Conservation (phyloP, 2,888 invertebrate genomes). For the Amphipoea oculea region DNA sequence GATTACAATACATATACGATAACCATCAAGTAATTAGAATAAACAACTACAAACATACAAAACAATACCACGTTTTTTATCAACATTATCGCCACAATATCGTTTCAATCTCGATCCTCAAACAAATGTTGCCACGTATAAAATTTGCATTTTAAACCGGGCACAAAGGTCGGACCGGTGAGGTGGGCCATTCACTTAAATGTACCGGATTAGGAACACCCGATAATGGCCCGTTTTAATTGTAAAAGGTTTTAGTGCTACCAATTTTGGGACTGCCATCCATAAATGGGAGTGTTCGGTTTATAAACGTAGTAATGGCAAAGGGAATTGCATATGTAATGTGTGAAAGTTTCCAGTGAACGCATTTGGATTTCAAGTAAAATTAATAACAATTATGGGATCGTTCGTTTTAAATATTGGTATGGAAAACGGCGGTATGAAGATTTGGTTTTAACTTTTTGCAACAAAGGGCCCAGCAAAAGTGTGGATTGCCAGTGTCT, state of each 20-base stretch:
- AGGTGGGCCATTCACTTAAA: constrained; percentile 78
- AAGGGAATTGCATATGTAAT: constrained; percentile 55
- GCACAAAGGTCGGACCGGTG: constrained; percentile 77
- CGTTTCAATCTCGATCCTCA: constrained; percentile 60
- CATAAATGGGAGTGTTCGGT: constrained; percentile 54
- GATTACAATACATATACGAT: background rate
- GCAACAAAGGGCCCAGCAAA: background rate
- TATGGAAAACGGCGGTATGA: background rate
- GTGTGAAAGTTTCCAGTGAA: constrained; percentile 16
- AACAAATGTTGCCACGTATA: constrained; percentile 55
- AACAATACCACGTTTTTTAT: constrained; percentile 12
- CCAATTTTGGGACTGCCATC: constrained; percentile 64
- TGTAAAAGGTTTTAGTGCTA: constrained; percentile 74
- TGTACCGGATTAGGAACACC: constrained; percentile 79
- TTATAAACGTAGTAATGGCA: constrained; percentile 50
- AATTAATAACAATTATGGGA: constrained; percentile 7
- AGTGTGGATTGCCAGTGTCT: background rate
- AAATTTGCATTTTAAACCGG: constrained; percentile 77
- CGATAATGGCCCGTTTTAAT: constrained; percentile 82
- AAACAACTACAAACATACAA: constrained; percentile 17
- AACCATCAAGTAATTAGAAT: constrained; percentile 15
- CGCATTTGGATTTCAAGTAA: constrained; percentile 23
- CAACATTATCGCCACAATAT: constrained; percentile 29
- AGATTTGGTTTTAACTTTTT: background rate
- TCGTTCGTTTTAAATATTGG: constrained; percentile 2